These are phyloP conservation scores for Rhyacophila evoluta DNA, from an alignment of 2,888 invertebrate genomes.

Conservation along the genomic window DNA sequence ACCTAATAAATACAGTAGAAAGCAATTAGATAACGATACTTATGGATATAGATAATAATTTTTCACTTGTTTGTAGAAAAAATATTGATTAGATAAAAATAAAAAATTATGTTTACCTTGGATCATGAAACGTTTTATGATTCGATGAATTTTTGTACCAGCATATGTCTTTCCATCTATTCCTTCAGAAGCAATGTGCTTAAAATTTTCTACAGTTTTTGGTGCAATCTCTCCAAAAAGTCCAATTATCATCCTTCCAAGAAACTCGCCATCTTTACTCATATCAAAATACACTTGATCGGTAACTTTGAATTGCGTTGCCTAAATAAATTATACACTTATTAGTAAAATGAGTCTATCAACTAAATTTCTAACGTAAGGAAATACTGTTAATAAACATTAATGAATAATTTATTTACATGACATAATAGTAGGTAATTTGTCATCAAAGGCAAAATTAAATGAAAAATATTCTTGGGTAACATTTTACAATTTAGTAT, in stretches of 20 bases:
- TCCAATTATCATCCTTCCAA: constrained; percentile 86
- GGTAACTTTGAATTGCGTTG: constrained; percentile 77
- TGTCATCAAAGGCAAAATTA: not conserved
- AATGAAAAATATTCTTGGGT: not conserved
- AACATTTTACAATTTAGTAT: not conserved
- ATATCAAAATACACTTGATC: constrained; percentile 88
- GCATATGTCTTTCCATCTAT: constrained; percentile 82
- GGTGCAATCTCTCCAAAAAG: constrained; percentile 91
- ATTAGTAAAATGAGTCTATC: no score
- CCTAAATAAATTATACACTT: constrained; percentile 62
- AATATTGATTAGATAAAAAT: no score
- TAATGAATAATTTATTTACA: no score
- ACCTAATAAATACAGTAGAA: constrained; percentile 72
- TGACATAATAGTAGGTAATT: not conserved
- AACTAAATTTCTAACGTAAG: no score
- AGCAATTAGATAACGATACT: no score
- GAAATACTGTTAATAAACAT: no score
- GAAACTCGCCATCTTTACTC: constrained; percentile 76
- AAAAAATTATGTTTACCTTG: constrained; percentile 75
- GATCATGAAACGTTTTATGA: constrained; percentile 91
- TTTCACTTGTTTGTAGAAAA: no score
- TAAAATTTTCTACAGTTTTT: constrained; percentile 88
- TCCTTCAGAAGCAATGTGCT: constrained; percentile 81
- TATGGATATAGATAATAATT: no score
- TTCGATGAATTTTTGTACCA: constrained; percentile 84